Evolutionary conservation across 2,888 invertebrate genomes (phyloP), one percentile per base, ranked within the genome.

Genomic region (Cryptus armator): DNA sequence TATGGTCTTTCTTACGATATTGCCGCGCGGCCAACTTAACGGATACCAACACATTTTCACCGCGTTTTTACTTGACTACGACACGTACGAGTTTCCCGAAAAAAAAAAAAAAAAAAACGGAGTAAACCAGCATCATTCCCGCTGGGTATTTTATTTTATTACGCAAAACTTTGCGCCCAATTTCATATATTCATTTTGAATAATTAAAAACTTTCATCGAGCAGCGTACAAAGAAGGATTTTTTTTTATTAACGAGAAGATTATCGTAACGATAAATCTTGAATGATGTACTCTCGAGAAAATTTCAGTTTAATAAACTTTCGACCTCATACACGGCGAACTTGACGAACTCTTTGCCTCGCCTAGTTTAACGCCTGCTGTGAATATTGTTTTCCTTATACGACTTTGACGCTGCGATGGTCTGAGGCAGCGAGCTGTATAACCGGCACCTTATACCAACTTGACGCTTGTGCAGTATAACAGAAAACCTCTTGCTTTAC

Each of bases 251-350:
- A 62, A 14, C 62, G 62, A 5, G 7, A 0, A n/a, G 32, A 62
- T 62, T 53, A 53, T 53, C 44, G 51, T 43, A 43, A 66, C 24
- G 48, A 24, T 53, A 43, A 66, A 76, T 66, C 51, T 76, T 76
- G 43, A 14, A 66, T 76, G 76, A 16, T 62, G 14, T 32, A 7
- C 32, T 51, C 48, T 53, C 29, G 37, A 5, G 66, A 66, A 76
- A 66, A 66, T 66, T 76, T 76, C 3, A 66, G 37, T 43, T n/a
- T 53, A 66, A 76, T 24, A 53, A 76, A 76, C 51, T 76, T 76
- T 16, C n/a, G n/a, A 12, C n/a, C 43, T 3, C 10, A 32, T 32
- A 32, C n/a, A 12, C 37, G n/a, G 43, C 48, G 48, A 32, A 32
- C 16, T 7, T 48, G 32, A 37, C 64, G 37, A 51, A 64, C 46